A percentile compares a stretch with the other conserved stretches of the same genome.
Evolutionary conservation across 2,888 invertebrate species (phyloP).

Genomic region (Scrobipalpa atriplicella): DNA sequence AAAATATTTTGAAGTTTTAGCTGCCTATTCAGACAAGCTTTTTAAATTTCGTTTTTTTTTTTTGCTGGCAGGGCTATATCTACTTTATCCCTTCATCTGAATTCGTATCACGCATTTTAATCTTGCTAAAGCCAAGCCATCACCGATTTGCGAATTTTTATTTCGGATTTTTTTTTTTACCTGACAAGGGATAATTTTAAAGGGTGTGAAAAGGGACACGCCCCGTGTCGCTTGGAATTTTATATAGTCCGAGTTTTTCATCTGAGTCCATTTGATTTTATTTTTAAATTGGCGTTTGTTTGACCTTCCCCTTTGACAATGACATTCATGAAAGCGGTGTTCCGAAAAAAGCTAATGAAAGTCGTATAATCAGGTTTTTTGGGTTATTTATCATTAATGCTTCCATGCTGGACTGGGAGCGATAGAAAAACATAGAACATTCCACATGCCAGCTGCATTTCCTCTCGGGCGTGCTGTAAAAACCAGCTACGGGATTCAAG

Average conservation of each 20-base stretch:
- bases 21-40: too few species aligned
- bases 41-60: too few species aligned
- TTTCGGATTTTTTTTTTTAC: not conserved
- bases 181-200: conserved; percentile 9
- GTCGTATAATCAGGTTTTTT: not conserved
- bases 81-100: too few species aligned
- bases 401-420: too few species aligned
- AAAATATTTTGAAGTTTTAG: too few species aligned
- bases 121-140: not conserved
- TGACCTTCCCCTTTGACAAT: conserved; percentile 3
- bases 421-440: too few species aligned
- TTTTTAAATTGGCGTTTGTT: not conserved
- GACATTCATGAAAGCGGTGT: not conserved
- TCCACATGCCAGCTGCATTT: too few species aligned
- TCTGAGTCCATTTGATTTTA: not conserved
- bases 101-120: not conserved
- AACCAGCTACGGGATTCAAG: too few species aligned
- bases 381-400: not conserved
- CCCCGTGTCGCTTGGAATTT: not conserved
- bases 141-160: not conserved
- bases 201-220: conserved; percentile 11
- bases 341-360: not conserved
- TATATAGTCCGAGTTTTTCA: not conserved
- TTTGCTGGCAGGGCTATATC: too few species aligned
- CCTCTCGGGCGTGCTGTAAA: too few species aligned